Conservation (phyloP, 30 jellyfish, hydroid and myxozoan species). For the Cassiopea andromeda region DNA sequence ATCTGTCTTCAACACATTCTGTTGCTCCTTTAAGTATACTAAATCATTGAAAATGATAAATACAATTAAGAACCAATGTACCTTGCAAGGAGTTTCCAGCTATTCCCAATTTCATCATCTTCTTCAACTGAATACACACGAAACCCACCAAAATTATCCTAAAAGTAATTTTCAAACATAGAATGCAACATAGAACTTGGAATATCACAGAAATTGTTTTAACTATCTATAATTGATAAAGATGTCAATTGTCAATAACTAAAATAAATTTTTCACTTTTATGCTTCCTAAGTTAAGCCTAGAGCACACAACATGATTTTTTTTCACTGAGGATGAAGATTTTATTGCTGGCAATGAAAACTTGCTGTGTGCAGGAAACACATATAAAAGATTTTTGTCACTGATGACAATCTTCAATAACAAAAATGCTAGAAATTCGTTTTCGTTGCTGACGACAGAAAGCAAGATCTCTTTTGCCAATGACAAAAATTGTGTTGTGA, state of each 20-base stretch:
- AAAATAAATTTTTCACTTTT: neutral
- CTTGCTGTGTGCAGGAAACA: too few relatives aligned
- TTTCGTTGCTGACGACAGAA: too few relatives aligned
- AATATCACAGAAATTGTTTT: neutral
- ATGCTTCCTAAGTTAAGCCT: neutral
- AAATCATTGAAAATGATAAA: neutral
- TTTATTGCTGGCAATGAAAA: too few relatives aligned
- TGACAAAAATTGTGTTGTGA: neutral
- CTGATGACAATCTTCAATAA: too few relatives aligned
- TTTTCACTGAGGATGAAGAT: too few relatives aligned
- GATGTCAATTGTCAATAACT: neutral
- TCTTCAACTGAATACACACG: constrained; percentile 91
- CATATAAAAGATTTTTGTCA: too few relatives aligned
- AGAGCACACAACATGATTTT: neutral
- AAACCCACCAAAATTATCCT: constrained; percentile 79
- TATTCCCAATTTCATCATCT: constrained; percentile 73
- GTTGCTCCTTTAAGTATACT: neutral
- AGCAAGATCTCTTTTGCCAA: too few relatives aligned
- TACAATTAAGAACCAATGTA: neutral
- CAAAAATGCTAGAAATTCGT: too few relatives aligned
- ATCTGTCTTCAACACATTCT: neutral
- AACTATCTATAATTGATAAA: neutral
- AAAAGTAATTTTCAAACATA: neutral
- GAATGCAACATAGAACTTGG: neutral
- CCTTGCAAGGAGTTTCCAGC: constrained; percentile 98